Evolutionary conservation across 2,888 invertebrate genomes (phyloP), one percentile per base, ranked within the genome.

Genomic region (Scaptomyza reducta): DNA sequence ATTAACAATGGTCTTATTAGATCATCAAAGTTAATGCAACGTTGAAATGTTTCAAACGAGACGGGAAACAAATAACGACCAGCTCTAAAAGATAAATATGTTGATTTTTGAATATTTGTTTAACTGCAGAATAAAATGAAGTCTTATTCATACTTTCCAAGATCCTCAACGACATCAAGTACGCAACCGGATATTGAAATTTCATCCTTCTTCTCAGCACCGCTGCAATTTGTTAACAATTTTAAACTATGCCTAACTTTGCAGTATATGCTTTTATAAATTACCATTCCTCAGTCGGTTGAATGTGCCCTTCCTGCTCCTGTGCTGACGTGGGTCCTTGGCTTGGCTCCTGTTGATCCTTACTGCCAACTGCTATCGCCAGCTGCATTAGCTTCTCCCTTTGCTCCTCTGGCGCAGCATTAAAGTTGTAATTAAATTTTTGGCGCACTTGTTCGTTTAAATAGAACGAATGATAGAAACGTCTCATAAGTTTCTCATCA

Each of bases 41-140:
- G 31, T 9, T 38, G 46, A 11, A 77, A 77, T 1, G 49, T 58
- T 13, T 57, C 31, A 13, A 63, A 58, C 0, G 77, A 68, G 6
- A 77, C 77, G 2, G 77, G 77, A 50, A 63, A 77, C 31, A 13
- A 14, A 14, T 49, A 77, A 0, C 44, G 33, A 0, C 76, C 76
- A 22, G n/a, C 10, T 0, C 77, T 77, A 18, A 1, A 22, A 55
- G 6, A 4, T 10, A 11, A 1, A 42, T 0, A 29, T 29, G 18
- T 9, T 11, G 9, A 38, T 14, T 3, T 9, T 22, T 22, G 22
- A 22, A 22, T 22, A 22, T 22, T 22, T 22, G 3, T 22, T 22
- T 0, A 22, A 22, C 22, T 22, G 5, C 22, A 22, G 22, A 22
- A 14, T 7, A 2, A 1, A 13, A n/a, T n/a, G 0, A 2, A 22